Evolutionary conservation across 2,113 vertebrate genomes (phyloP).

Genomic region (Tenrec ecaudatus): DNA sequence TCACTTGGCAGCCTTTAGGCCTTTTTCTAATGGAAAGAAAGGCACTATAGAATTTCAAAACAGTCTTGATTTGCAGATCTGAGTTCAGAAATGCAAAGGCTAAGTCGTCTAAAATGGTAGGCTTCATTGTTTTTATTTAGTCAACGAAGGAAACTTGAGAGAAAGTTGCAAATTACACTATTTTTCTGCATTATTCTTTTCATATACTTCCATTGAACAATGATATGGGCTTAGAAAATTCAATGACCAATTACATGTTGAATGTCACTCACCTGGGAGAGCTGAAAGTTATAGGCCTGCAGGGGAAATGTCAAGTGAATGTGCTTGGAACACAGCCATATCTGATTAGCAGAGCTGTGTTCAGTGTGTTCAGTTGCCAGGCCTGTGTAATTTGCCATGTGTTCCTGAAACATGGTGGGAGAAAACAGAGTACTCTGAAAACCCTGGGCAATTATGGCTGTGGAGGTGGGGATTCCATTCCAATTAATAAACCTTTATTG

Average conservation of each 20-base stretch:
- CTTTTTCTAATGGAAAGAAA: constrained; percentile 64
- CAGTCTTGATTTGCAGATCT: constrained; percentile 51
- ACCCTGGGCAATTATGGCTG: background rate
- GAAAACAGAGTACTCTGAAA: background rate
- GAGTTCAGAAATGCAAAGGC: constrained; percentile 37
- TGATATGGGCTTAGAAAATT: constrained; percentile 32
- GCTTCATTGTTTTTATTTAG: background rate
- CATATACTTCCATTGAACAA: background rate
- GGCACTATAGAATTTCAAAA: background rate
- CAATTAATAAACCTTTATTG: constrained; percentile 26
- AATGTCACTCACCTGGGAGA: constrained; percentile 54
- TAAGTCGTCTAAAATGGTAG: background rate
- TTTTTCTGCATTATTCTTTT: background rate
- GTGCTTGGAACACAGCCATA: constrained; percentile 36
- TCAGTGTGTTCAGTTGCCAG: constrained; percentile 11
- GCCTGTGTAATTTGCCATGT: background rate
- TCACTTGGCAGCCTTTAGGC: constrained; percentile 59
- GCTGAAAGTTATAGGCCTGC: constrained; percentile 26
- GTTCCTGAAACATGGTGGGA: constrained; percentile 33
- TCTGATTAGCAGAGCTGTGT: constrained; percentile 56
- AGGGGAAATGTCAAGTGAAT: constrained; percentile 64
- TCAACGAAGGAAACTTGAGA: constrained; percentile 27
- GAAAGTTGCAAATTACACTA: background rate
- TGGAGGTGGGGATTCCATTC: background rate
- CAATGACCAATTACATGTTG: constrained; percentile 39